A percentile compares a stretch with the other conserved stretches of the same genome.
phyloP scores from a whole-genome alignment of 2,113 vertebrate species.

The Ardeotis arabs region DNA sequence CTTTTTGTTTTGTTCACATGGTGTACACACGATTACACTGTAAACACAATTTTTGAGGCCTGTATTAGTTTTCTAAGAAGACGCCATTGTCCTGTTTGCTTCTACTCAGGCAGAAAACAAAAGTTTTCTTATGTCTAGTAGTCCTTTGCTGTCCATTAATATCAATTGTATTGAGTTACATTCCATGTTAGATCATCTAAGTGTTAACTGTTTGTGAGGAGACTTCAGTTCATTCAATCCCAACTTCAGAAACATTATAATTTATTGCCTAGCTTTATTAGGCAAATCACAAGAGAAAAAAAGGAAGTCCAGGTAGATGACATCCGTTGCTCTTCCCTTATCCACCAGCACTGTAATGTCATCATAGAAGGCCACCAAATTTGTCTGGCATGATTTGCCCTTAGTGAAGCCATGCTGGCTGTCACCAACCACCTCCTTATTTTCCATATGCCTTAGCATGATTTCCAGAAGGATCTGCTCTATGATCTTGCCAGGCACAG shows the following conservation, averaged over 20 bases:
- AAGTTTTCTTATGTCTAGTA: not conserved
- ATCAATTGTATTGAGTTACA: not conserved
- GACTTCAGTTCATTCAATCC: not conserved
- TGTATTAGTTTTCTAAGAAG: not conserved
- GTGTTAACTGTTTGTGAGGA: not conserved
- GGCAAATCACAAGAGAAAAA: not conserved
- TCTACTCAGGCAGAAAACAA: not conserved
- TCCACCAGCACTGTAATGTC: too few relatives aligned
- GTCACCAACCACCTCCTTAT: too few relatives aligned
- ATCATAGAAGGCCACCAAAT: too few relatives aligned
- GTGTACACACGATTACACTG: not conserved
- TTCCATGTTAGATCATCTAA: not conserved
- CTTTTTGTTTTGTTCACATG: not conserved
- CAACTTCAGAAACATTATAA: not conserved
- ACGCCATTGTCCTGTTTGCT: not conserved
- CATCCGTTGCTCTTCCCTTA: too few relatives aligned
- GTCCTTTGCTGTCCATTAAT: not conserved
- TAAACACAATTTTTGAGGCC: not conserved
- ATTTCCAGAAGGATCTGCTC: too few relatives aligned
- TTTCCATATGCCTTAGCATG: too few relatives aligned
- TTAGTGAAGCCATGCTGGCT: too few relatives aligned
- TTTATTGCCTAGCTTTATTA: not conserved
- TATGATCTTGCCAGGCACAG: too few relatives aligned
- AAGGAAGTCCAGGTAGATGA: too few relatives aligned
- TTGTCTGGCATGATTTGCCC: too few relatives aligned